Percentiles rank a stretch among this genome's conserved stretches.
Evolutionary conservation across 1,140 invertebrate species (phyloP).

Genomic region (Drosophila sp.): DNA sequence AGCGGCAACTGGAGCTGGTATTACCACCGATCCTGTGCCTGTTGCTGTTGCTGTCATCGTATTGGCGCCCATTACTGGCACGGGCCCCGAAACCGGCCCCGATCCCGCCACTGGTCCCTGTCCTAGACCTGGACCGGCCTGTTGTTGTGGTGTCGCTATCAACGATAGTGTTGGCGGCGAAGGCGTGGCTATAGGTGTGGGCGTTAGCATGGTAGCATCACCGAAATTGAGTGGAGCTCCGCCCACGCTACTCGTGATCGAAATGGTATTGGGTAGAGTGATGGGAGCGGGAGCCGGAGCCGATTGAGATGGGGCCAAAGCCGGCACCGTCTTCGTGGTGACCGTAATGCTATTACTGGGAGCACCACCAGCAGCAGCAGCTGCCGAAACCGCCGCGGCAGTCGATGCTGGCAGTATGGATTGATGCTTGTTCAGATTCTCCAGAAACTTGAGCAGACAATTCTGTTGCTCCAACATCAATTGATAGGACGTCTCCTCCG

Average conservation of each 20-base stretch:
- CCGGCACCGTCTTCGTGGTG: conserved; percentile 65
- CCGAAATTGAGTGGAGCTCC: conserved; percentile 58
- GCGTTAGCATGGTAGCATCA: conserved; percentile 41
- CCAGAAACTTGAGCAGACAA: conserved; percentile 84
- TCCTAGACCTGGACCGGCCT: too few species aligned
- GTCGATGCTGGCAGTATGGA: conserved; percentile 85
- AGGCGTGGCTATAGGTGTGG: conserved; percentile 33
- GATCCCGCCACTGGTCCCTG: too few species aligned
- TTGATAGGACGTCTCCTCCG: conserved; percentile 91
- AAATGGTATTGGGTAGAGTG: conserved; percentile 61
- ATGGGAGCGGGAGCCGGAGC: conserved; percentile 39
- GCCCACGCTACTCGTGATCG: conserved; percentile 60
- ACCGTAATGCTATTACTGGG: conserved; percentile 51
- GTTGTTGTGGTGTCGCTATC: conserved; percentile 50
- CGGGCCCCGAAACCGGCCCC: conserved; percentile 1
- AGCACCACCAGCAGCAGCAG: background rate
- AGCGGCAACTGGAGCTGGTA: conserved; percentile 46
- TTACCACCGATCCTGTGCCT: conserved; percentile 22
- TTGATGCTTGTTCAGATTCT: conserved; percentile 81
- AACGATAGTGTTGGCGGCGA: conserved; percentile 56
- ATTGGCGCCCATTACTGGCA: conserved; percentile 70
- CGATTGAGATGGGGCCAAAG: conserved; percentile 42
- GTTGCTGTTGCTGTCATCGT: conserved; percentile 22
- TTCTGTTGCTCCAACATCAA: conserved; percentile 96
- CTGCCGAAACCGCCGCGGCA: conserved; percentile 61